These are phyloP conservation scores for Hypsopygia costalis DNA, from an alignment of 2,888 invertebrate species.

Conservation along the genomic window DNA sequence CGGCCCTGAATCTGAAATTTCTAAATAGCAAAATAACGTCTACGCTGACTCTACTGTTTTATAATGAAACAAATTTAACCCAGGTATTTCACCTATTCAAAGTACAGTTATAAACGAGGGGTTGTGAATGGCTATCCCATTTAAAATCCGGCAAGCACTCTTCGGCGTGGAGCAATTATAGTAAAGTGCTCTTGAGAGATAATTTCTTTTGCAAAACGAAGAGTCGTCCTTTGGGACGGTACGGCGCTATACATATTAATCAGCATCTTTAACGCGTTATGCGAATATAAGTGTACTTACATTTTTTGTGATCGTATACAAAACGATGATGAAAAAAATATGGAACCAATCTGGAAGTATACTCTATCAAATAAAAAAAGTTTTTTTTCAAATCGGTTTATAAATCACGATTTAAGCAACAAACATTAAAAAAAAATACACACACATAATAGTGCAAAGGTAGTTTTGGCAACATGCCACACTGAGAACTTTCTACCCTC, in stretches of 20 bases:
- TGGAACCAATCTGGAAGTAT: no score
- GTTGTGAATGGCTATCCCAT: conserved; percentile 9
- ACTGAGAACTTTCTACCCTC: not conserved
- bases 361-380: no score
- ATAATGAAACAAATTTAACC: conserved; percentile 1
- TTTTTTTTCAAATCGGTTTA: no score
- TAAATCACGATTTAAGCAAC: no score
- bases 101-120: not conserved
- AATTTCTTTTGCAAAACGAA: conserved; percentile 8
- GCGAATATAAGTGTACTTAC: not conserved
- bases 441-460: no score
- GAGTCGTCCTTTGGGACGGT: not conserved
- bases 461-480: not conserved
- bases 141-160: conserved; percentile 15
- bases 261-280: not conserved
- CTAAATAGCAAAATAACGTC: no score
- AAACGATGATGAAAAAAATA: no score
- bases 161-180: conserved; percentile 13
- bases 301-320: no score
- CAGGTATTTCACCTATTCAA: conserved; percentile 6
- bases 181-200: conserved; percentile 12
- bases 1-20: not conserved
- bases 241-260: conserved; percentile 3
- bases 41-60: not conserved
- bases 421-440: no score